phyloP scores from a whole-genome alignment of 2,797 vertebrate species.

The Enoplosus armatus region DNA sequence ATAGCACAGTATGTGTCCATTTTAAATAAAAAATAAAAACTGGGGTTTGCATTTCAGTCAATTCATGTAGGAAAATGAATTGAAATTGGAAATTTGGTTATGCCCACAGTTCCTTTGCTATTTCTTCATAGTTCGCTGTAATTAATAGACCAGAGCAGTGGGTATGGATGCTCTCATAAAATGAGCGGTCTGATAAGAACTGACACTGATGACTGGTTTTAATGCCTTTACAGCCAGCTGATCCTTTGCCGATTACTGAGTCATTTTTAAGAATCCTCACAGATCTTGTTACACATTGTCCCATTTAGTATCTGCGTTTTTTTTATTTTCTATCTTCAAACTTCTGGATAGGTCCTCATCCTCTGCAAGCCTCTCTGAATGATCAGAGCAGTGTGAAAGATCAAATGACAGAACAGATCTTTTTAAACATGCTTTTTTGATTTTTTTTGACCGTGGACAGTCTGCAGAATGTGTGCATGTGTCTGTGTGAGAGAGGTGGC shows the following conservation, averaged over 20 bases:
- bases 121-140: background rate
- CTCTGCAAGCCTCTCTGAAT: background rate
- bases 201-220: background rate
- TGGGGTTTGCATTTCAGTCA: background rate
- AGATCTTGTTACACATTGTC: background rate
- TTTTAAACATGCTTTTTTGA: too few species aligned
- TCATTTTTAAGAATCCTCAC: background rate
- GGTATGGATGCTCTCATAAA: background rate
- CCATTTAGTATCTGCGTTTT: background rate
- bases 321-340: background rate
- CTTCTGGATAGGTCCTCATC: background rate
- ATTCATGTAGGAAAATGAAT: too few species aligned
- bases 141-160: background rate
- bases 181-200: background rate
- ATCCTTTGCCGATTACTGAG: background rate
- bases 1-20: background rate
- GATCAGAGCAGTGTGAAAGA: background rate
- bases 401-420: background rate
- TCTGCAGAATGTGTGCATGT: background rate
- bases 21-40: background rate
- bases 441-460: background rate
- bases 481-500: background rate
- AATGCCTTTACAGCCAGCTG: constrained; percentile 3
- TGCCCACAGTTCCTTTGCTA: background rate
- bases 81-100: background rate